Conservation (phyloP, 1,140 invertebrate species). For the Cephus cinctus region DNA sequence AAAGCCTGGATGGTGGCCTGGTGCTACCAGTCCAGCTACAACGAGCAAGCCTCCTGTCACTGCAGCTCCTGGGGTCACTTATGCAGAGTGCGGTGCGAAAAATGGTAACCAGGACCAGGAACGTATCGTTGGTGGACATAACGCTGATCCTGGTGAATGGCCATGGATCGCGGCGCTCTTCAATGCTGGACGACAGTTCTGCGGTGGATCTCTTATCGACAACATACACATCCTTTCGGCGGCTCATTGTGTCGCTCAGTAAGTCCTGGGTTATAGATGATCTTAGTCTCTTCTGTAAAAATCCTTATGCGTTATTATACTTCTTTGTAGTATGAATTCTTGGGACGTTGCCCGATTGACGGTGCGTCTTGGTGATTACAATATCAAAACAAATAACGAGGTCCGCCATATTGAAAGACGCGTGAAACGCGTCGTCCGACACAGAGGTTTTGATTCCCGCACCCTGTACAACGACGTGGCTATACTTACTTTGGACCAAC, state of each 20-base stretch:
- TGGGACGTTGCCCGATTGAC: constrained; percentile 81
- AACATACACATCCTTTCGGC: constrained; percentile 81
- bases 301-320: too few relatives aligned
- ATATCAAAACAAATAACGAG: constrained; percentile 73
- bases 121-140: constrained; percentile 80
- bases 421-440: constrained; percentile 79
- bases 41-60: constrained; percentile 49
- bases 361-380: constrained; percentile 78
- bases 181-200: constrained; percentile 82
- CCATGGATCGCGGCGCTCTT: constrained; percentile 85
- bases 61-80: constrained; percentile 26
- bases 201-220: constrained; percentile 86
- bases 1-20: constrained; percentile 44
- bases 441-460: constrained; percentile 79
- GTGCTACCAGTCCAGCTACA: constrained; percentile 40
- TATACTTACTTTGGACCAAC: constrained; percentile 76
- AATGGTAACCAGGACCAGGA: constrained; percentile 74
- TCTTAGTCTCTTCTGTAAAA: too few relatives aligned
- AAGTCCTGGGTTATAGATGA: constrained; percentile 46
- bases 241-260: constrained; percentile 90
- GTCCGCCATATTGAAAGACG: constrained; percentile 72
- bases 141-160: constrained; percentile 78
- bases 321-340: constrained; percentile 82
- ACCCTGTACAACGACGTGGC: constrained; percentile 88
- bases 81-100: constrained; percentile 66